phyloP scores from a whole-genome alignment of 53 echinoderm and acorn worm genomes.

The Apostichopus leukothele region DNA sequence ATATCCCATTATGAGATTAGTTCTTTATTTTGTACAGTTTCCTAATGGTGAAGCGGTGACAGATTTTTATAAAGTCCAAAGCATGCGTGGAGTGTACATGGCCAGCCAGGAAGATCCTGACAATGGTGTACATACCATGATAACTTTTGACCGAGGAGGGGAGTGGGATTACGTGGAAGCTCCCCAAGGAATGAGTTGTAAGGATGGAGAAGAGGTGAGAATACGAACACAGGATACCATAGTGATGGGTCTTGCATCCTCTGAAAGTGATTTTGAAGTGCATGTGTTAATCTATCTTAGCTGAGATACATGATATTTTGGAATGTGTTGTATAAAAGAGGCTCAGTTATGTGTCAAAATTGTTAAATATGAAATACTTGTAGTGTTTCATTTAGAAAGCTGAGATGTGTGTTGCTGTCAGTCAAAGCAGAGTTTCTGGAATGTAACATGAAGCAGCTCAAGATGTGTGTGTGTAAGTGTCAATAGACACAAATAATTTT shows the following conservation, averaged over 20 bases:
- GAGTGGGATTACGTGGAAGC: constrained; percentile 73
- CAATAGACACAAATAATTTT: no score
- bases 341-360: no score
- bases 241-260: no score
- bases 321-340: no score
- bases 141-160: constrained; percentile 89
- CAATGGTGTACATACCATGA: constrained; percentile 67
- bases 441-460: no score
- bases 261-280: no score
- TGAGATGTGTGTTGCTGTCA: no score
- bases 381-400: no score
- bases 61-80: constrained; percentile 85
- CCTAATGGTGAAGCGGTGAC: constrained; percentile 73
- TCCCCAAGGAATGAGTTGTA: constrained; percentile 60
- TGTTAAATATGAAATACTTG: no score
- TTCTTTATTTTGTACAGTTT: constrained; percentile 57
- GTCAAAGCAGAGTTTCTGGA: no score
- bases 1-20: no score
- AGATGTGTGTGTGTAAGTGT: no score
- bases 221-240: background rate
- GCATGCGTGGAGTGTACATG: constrained; percentile 94
- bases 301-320: background rate
- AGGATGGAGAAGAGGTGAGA: constrained; percentile 45
- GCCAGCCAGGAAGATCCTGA: constrained; percentile 78
- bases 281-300: background rate